phyloP scores from a whole-genome alignment of 1,140 invertebrate genomes.

The Panulirus ornatus region DNA sequence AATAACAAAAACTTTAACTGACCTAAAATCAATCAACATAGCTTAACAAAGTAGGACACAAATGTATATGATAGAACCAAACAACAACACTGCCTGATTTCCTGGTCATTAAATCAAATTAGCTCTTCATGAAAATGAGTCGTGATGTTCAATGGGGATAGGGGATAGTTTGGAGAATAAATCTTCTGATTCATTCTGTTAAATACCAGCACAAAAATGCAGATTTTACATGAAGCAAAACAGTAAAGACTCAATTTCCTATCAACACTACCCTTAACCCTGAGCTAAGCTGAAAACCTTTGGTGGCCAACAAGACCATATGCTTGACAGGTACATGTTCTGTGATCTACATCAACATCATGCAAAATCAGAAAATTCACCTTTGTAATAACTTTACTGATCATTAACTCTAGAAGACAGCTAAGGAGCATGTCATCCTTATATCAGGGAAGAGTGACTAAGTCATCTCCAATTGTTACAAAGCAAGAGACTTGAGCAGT shows the following conservation, averaged over 20 bases:
- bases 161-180: too few relatives aligned
- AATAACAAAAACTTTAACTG: too few relatives aligned
- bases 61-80: too few relatives aligned
- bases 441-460: constrained; percentile 83
- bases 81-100: too few relatives aligned
- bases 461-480: constrained; percentile 67
- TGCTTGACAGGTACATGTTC: constrained; percentile 80
- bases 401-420: constrained; percentile 63
- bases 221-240: not conserved
- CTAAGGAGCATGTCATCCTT: constrained; percentile 62
- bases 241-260: constrained; percentile 3
- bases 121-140: too few relatives aligned
- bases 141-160: too few relatives aligned
- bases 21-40: too few relatives aligned
- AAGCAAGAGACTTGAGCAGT: constrained; percentile 67
- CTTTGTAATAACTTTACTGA: constrained; percentile 69
- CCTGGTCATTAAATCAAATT: too few relatives aligned
- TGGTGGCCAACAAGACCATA: constrained; percentile 82
- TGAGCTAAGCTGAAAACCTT: constrained; percentile 72
- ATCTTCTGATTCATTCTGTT: too few relatives aligned
- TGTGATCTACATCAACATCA: constrained; percentile 70
- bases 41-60: too few relatives aligned
- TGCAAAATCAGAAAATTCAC: constrained; percentile 65
- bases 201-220: too few relatives aligned
- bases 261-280: constrained; percentile 73